These are phyloP conservation scores for Spilarctia lutea DNA, from an alignment of 2,888 invertebrate species.

Conservation along the genomic window DNA sequence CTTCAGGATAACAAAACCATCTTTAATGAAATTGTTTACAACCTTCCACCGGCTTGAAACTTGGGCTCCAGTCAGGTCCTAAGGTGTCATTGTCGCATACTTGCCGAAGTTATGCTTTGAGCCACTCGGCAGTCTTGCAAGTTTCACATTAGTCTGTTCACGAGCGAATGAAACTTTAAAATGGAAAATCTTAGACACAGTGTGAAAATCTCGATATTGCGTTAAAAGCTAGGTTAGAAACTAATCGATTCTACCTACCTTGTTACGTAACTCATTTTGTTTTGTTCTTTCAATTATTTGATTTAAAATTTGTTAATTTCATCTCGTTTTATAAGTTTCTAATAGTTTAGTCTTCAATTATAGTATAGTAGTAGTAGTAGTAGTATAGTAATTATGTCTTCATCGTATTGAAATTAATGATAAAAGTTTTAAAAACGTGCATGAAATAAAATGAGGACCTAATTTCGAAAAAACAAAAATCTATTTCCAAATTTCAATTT, in stretches of 20 bases:
- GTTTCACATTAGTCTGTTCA: constrained; percentile 25
- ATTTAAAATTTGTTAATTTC: too few relatives aligned
- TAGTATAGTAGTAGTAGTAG: too few relatives aligned
- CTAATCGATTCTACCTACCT: constrained; percentile 1
- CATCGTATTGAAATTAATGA: too few relatives aligned
- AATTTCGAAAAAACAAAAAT: too few relatives aligned
- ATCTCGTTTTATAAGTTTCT: too few relatives aligned
- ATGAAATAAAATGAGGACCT: too few relatives aligned
- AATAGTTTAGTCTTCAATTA: too few relatives aligned
- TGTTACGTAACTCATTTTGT: background rate
- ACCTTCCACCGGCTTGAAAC: constrained; percentile 32
- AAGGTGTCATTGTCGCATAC: constrained; percentile 46
- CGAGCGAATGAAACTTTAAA: constrained; percentile 36
- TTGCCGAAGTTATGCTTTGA: constrained; percentile 47
- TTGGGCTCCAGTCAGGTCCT: constrained; percentile 10
- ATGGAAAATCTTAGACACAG: constrained; percentile 25
- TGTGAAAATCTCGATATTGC: constrained; percentile 25
- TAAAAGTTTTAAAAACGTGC: too few relatives aligned
- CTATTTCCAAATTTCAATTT: too few relatives aligned
- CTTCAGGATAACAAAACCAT: constrained; percentile 32
- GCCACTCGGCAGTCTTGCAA: constrained; percentile 32
- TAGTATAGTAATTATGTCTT: too few relatives aligned
- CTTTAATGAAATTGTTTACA: constrained; percentile 42
- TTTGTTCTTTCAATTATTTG: too few relatives aligned
- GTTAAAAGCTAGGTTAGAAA: constrained; percentile 21